Evolutionary conservation across 2,797 vertebrate species (phyloP).

Genomic region (Tachyglossus aculeatus): DNA sequence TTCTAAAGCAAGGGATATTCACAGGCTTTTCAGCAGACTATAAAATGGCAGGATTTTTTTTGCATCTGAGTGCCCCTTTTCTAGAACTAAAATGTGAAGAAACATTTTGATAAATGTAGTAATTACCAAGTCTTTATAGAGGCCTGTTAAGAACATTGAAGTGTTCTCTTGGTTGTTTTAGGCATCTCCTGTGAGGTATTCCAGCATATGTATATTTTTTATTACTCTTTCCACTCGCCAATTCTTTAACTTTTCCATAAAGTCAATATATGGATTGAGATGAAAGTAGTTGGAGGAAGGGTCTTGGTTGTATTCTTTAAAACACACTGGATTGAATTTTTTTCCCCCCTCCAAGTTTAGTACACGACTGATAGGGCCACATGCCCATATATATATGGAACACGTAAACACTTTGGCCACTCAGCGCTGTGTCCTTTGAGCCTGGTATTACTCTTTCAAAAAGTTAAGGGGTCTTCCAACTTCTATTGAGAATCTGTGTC

Average conservation of each 20-base stretch:
- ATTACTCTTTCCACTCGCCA: neutral
- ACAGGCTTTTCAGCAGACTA: neutral
- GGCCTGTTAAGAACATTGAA: neutral
- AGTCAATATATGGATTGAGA: neutral
- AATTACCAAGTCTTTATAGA: neutral
- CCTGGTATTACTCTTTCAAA: neutral
- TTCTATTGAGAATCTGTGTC: too few relatives aligned
- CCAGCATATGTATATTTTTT: neutral
- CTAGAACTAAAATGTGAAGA: neutral
- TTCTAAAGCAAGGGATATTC: too few relatives aligned
- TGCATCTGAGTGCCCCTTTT: neutral
- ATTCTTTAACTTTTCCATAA: neutral
- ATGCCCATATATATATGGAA: neutral
- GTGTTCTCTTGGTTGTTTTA: neutral
- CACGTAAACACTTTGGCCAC: neutral
- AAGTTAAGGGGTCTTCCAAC: neutral
- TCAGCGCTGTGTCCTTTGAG: neutral
- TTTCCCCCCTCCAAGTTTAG: too few relatives aligned
- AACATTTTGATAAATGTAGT: too few relatives aligned
- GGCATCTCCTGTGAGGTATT: neutral
- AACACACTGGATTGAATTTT: neutral
- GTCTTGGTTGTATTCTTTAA: neutral
- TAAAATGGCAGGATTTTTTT: constrained; percentile 15
- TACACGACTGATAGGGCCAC: neutral
- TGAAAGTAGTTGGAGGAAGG: neutral